A percentile compares a stretch with the other conserved stretches of the same genome.
Conservation (phyloP, 2,113 vertebrate genomes). For the Girardinichthys multiradiatus region DNA sequence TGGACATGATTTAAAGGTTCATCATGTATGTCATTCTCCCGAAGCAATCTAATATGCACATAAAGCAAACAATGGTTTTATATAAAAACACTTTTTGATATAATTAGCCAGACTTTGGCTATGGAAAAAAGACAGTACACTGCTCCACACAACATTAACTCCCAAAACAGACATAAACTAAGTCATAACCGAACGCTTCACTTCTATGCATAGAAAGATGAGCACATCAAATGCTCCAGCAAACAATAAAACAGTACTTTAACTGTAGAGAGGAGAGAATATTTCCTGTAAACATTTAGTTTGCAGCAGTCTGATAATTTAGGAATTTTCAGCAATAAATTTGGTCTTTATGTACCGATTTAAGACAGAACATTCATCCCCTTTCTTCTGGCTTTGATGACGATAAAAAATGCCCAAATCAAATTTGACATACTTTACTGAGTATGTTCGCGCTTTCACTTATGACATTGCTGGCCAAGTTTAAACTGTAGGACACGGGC, state of each 20-base stretch:
- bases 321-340: neutral
- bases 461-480: slow-evolving; percentile 9
- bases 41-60: slow-evolving; percentile 20
- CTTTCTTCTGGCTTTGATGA: neutral
- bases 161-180: slow-evolving; percentile 28
- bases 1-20: slow-evolving; percentile 16
- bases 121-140: slow-evolving; percentile 31
- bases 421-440: neutral
- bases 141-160: slow-evolving; percentile 52
- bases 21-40: neutral
- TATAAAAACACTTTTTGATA: slow-evolving; percentile 52
- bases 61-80: slow-evolving; percentile 9
- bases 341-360: neutral
- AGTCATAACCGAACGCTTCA: neutral
- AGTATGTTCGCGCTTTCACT: neutral
- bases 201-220: neutral
- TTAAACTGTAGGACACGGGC: slow-evolving; percentile 54
- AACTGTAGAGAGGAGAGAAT: neutral
- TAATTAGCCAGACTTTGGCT: slow-evolving; percentile 56
- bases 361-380: neutral
- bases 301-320: slow-evolving; percentile 47
- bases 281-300: slow-evolving; percentile 22
- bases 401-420: neutral
- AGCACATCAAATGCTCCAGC: neutral
- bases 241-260: neutral